phyloP scores from a whole-genome alignment of 2,113 vertebrate species.

The Morone saxatilis region DNA sequence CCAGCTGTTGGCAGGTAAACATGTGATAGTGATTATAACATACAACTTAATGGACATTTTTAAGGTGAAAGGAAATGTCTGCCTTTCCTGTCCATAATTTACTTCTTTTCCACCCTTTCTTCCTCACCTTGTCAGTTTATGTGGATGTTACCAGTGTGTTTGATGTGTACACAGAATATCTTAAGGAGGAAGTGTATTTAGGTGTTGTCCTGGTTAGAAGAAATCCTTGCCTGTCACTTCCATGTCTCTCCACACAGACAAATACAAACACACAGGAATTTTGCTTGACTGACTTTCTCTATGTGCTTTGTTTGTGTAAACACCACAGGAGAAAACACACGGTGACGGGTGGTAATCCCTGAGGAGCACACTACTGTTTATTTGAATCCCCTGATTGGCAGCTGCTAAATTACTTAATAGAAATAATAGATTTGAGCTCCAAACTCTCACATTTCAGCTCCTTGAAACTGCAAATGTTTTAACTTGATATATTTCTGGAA shows the following conservation, averaged over 20 bases:
- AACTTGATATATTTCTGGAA: background rate
- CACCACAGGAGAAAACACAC: constrained; percentile 36
- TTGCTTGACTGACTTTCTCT: constrained; percentile 23
- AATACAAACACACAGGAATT: constrained; percentile 37
- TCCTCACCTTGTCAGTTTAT: constrained; percentile 16
- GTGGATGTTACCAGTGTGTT: constrained; percentile 18
- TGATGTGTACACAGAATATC: constrained; percentile 34
- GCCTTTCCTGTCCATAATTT: background rate
- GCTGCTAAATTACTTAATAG: constrained; percentile 22
- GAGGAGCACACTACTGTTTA: constrained; percentile 37
- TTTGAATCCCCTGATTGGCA: constrained; percentile 19
- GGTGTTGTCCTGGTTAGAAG: constrained; percentile 24
- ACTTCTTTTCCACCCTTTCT: constrained; percentile 12
- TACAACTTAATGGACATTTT: constrained; percentile 49
- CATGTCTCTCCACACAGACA: constrained; percentile 36
- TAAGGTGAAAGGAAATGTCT: constrained; percentile 44
- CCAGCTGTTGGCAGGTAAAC: constrained; percentile 63
- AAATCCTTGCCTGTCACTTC: constrained; percentile 51
- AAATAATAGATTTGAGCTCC: no score
- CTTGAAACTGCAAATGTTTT: background rate
- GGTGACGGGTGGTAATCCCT: constrained; percentile 20
- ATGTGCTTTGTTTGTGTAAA: constrained; percentile 54
- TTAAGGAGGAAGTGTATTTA: constrained; percentile 30
- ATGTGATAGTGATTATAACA: constrained; percentile 71
- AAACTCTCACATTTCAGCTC: no score